Base-by-base conservation (phyloP, 2,888 invertebrate genomes). In the Dryobota labecula region DNA sequence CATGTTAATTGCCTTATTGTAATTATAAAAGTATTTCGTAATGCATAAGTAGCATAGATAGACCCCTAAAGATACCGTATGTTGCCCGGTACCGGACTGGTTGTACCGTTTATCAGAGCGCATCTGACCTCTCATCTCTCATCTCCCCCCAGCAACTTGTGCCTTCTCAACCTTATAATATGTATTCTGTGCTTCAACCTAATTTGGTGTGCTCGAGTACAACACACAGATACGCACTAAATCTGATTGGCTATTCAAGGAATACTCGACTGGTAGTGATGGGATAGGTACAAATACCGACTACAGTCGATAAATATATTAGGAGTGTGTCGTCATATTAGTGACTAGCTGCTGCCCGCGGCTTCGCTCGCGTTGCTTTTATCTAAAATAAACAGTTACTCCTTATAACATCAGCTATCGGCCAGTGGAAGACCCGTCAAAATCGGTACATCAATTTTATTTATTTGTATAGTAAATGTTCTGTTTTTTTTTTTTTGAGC, bases 21-120 rank as follows among this genome's bases (percentile, higher is more conserved):
- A 41, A 45, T 58, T 45, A 15, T 27, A 66, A 36, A 38, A n/a
- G 38, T 67, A 47, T 67, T 49, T 47, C 0, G 27, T 38, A n/a
- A 18, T 38, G n/a, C 27, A 1, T 41, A 27, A 1, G 20, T 20
- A 41, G 13, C 60, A 60, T 41, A 20, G 60, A 27, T 41, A 41
- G 4, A 27, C 27, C 58, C 27, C 7, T 20, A 20, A 11, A 7
- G 13, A 27, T 27, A 20, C 11, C 11, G 11, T 38, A 18, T 41
- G 41, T 27, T 60, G 38, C 38, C 13, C 13, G 38, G 11, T 38
- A 38, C 11, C 38, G 38, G 38, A 38, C 13, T 38, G 38, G 38
- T 38, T 38, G 38, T 13, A 38, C 38, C 38, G 36, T 60, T 20
- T 30, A n/a, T 30, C 60, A 30, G 20, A 30, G 8, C 60, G 8